phyloP scores from a whole-genome alignment of 2,888 invertebrate genomes.

The Timema podura region DNA sequence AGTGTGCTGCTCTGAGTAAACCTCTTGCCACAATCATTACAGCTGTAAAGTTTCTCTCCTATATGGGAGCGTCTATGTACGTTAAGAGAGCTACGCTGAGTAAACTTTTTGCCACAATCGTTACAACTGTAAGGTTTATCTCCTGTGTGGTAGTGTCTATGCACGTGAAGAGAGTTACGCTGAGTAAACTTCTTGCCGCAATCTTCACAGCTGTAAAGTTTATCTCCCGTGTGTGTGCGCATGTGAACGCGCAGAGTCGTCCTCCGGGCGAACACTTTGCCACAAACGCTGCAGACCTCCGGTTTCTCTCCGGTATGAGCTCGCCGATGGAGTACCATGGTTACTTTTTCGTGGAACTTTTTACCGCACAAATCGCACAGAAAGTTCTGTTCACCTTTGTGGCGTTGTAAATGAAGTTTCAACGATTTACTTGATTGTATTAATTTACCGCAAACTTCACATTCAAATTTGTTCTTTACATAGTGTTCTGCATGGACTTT shows the following conservation, averaged over 20 bases:
- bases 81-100: background rate
- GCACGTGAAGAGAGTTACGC: conserved; percentile 50
- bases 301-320: conserved; percentile 61
- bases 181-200: conserved; percentile 52
- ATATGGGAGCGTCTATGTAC: too few species aligned
- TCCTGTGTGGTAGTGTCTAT: conserved; percentile 48
- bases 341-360: conserved; percentile 34
- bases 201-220: conserved; percentile 48
- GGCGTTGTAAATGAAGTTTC: conserved; percentile 7
- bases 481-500: conserved; percentile 43
- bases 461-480: conserved; percentile 38
- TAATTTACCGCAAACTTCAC: conserved; percentile 37
- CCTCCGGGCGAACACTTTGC: conserved; percentile 32
- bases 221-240: conserved; percentile 49
- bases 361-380: conserved; percentile 26
- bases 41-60: too few species aligned
- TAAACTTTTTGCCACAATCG: conserved; percentile 46
- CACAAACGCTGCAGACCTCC: conserved; percentile 53
- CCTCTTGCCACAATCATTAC: too few species aligned
- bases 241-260: conserved; percentile 53
- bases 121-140: conserved; percentile 23
- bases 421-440: conserved; percentile 34
- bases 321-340: conserved; percentile 57
- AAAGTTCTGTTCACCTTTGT: conserved; percentile 42
- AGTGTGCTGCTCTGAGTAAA: too few species aligned